phyloP scores from a whole-genome alignment of 1,140 invertebrate genomes.

The Lamellibrachia luymesi region DNA sequence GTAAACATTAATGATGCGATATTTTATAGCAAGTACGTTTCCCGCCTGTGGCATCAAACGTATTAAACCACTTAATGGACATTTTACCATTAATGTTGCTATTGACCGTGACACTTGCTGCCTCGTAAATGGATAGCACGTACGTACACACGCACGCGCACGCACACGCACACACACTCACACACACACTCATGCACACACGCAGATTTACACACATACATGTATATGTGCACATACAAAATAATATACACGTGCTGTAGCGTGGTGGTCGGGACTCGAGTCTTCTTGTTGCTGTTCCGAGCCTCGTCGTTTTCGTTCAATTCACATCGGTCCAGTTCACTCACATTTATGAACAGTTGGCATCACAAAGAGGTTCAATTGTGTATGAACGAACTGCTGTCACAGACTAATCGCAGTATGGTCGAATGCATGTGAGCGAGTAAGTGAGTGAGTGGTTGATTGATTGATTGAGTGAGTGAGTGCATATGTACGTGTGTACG shows the following conservation, averaged over 20 bases:
- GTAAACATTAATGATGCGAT: not conserved
- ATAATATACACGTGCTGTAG: no score
- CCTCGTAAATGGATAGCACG: not conserved
- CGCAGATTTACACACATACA: no score
- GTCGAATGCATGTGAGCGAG: not conserved
- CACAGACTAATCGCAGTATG: not conserved
- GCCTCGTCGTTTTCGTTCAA: no score
- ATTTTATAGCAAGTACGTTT: not conserved
- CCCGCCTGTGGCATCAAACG: not conserved
- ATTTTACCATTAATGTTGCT: not conserved
- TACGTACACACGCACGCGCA: not conserved
- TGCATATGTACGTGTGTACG: not conserved
- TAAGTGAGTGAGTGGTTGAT: not conserved
- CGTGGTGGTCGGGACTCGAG: no score
- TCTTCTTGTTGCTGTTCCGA: no score
- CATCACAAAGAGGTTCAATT: not conserved
- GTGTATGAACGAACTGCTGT: not conserved
- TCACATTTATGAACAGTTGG: not conserved
- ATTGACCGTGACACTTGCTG: not conserved
- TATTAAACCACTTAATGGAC: not conserved
- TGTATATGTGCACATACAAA: no score
- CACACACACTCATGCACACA: not conserved
- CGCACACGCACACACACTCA: not conserved
- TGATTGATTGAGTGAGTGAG: no score
- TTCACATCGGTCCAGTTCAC: not conserved